Base-by-base conservation (phyloP, 92 coral and sea anemone species). In the Palythoa heliodiscus region DNA sequence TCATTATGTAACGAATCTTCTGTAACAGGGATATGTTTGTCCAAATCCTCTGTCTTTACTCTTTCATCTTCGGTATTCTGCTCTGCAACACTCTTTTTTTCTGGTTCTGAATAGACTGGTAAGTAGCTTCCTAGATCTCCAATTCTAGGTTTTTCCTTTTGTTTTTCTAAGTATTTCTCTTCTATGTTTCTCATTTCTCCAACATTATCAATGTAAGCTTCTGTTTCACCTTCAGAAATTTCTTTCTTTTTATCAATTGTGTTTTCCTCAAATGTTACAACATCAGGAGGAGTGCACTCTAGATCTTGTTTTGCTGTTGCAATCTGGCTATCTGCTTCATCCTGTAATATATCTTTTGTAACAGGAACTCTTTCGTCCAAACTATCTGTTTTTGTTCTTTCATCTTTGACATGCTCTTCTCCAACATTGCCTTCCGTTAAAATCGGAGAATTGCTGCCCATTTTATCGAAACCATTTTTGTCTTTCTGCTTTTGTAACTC, bases 221-320 rank as follows among this genome's bases (percentile, higher is more conserved):
- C 52, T 37, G 20, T 11, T 25, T 67, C 79, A 52, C 5, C 77
- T 16, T 70, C 38, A 24, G 72, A 14, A 11, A 38, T 24, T 19
- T 23, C 69, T 12, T 60, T 60, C 19, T 39, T 73, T 13, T 25
- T 16, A 23, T 35, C 75, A 16, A 82, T 4, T 47, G n/a, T 11
- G 15, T 60, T 78, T 25, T 87, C 90, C 40, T 75, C 69, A 5
- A 24, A 55, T 20, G 47, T 52, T 48, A 37, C 4, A 67, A 23
- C 69, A 37, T 52, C 23, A 4, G 38, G 63, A 8, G 38, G 38
- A 37, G 52, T 60, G 25, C 60, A 29, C 1, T 52, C 78, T 57
- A 4, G 47, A 7, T 69, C 35, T 8, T 6, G 64, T 53, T n/a
- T 22, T 35, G 55, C 17, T 22, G 22, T 53, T 17, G n/a, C 52